These are phyloP conservation scores for Pseudobourletiella spinata DNA, from an alignment of 1,140 invertebrate genomes.

Conservation along the genomic window DNA sequence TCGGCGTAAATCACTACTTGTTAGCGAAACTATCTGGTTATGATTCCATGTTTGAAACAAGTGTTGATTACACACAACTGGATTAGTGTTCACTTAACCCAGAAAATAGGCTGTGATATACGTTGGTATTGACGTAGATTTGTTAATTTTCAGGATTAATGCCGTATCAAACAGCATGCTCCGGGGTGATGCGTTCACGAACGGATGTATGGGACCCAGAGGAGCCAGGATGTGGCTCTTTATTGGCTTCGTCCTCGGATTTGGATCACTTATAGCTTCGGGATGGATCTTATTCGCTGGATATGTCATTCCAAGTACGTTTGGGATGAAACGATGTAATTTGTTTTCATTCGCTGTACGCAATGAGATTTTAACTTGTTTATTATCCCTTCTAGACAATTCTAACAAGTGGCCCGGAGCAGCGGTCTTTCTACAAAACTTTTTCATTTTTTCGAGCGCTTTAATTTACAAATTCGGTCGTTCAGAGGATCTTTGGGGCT, in stretches of 20 bases:
- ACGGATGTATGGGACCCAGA: constrained; percentile 76
- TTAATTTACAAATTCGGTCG: constrained; percentile 90
- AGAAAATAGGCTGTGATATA: too few species aligned
- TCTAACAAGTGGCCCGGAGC: constrained; percentile 68
- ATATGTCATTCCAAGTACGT: constrained; percentile 13
- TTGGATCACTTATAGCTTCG: constrained; percentile 87
- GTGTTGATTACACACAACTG: too few species aligned
- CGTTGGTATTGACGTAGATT: too few species aligned
- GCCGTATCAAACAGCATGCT: constrained; percentile 91
- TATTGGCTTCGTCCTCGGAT: constrained; percentile 89
- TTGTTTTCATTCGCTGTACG: not conserved
- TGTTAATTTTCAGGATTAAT: constrained; percentile 81
- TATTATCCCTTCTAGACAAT: constrained; percentile 7
- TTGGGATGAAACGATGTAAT: not conserved
- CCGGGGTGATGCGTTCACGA: constrained; percentile 73
- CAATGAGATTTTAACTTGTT: not conserved
- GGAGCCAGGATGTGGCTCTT: constrained; percentile 93
- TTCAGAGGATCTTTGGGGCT: constrained; percentile 70
- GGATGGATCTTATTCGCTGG: constrained; percentile 90
- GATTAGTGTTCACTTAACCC: too few species aligned
- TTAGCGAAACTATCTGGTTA: too few species aligned
- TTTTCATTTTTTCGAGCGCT: constrained; percentile 85
- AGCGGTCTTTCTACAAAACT: constrained; percentile 87
- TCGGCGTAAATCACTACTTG: too few species aligned
- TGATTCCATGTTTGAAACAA: too few species aligned